These are phyloP conservation scores for Sphaeramia orbicularis DNA, from an alignment of 2,797 vertebrate genomes.

Conservation along the genomic window DNA sequence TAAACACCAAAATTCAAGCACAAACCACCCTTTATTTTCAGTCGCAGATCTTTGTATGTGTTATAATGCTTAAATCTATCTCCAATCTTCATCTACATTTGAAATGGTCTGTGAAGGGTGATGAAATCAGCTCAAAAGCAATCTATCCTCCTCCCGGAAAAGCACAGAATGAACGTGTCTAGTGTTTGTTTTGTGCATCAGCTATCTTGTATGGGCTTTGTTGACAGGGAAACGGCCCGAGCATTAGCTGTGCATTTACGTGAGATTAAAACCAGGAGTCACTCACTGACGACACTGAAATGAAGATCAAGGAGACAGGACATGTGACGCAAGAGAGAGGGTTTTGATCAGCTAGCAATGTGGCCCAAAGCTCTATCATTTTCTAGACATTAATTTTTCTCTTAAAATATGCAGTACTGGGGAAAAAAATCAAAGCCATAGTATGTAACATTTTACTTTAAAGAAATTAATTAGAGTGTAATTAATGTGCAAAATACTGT, in stretches of 20 bases:
- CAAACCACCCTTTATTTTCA: not conserved
- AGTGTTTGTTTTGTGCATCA: too few relatives aligned
- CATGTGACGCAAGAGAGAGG: not conserved
- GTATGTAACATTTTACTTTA: too few relatives aligned
- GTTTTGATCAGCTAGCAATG: too few relatives aligned
- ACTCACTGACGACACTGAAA: not conserved
- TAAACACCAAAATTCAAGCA: constrained; percentile 2
- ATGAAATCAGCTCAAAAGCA: constrained; percentile 6
- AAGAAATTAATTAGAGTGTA: too few relatives aligned
- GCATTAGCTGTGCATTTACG: not conserved
- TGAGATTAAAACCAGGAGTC: not conserved
- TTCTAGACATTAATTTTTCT: too few relatives aligned
- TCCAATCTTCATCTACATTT: constrained; percentile 1
- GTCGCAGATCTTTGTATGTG: constrained; percentile 4
- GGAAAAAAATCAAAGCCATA: too few relatives aligned
- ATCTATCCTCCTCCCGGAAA: not conserved
- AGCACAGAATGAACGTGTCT: too few relatives aligned
- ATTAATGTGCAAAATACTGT: too few relatives aligned
- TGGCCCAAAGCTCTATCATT: too few relatives aligned
- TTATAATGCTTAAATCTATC: not conserved
- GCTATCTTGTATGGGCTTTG: too few relatives aligned
- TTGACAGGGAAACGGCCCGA: not conserved
- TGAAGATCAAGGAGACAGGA: not conserved
- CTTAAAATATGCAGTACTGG: too few relatives aligned
- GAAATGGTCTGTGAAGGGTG: not conserved